A percentile compares a stretch with the other conserved stretches of the same genome.
These are phyloP conservation scores for Haplotaxodon microlepis DNA, from an alignment of 2,113 vertebrate genomes.

Conservation along the genomic window DNA sequence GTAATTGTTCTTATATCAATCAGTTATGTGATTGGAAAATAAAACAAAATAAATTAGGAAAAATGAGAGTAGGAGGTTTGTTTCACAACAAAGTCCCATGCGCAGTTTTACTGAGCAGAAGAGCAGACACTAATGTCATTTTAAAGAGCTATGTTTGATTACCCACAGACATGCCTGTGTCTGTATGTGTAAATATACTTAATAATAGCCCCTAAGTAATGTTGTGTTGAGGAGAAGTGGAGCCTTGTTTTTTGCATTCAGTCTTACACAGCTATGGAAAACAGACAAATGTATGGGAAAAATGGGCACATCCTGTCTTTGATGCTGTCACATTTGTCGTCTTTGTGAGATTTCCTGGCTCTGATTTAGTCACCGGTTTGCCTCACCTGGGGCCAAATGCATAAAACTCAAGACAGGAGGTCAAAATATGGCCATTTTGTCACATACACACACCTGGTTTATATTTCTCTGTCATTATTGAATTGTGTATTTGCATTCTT, in stretches of 20 bases:
- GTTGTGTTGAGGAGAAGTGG: background rate
- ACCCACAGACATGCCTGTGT: background rate
- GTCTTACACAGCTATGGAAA: background rate
- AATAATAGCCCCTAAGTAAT: background rate
- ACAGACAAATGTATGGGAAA: background rate
- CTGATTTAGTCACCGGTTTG: background rate
- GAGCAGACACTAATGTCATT: background rate
- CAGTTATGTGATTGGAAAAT: slow-evolving; percentile 30
- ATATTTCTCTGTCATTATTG: background rate
- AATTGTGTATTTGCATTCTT: background rate
- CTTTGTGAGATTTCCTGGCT: background rate
- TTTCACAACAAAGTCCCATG: background rate
- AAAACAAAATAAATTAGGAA: slow-evolving; percentile 36
- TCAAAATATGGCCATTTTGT: background rate
- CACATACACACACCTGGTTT: background rate
- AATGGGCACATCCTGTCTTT: background rate
- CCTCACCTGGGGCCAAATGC: background rate
- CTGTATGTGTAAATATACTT: background rate
- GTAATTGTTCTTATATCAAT: slow-evolving; percentile 40
- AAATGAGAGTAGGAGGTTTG: slow-evolving; percentile 3
- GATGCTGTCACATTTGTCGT: background rate
- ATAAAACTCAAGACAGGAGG: background rate
- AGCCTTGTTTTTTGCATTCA: background rate
- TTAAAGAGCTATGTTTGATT: background rate
- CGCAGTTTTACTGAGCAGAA: background rate